Evolutionary conservation across 2,888 invertebrate genomes (phyloP).

Genomic region (Morpho achilles): DNA sequence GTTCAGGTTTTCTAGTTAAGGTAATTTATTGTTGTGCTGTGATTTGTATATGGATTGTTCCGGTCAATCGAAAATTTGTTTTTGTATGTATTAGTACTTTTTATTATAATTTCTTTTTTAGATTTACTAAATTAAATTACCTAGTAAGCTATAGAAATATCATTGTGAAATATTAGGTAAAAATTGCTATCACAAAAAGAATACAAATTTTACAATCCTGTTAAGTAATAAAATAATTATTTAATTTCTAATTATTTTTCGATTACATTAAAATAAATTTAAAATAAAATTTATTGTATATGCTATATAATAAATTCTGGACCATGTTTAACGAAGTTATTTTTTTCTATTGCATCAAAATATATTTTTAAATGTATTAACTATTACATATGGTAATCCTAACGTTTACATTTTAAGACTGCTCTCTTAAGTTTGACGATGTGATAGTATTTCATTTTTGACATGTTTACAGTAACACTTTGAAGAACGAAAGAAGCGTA

Average conservation of each 20-base stretch:
- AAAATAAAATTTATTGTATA: too few species aligned
- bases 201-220: too few species aligned
- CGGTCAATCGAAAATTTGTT: slow-evolving; percentile 3
- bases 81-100: slow-evolving; percentile 6
- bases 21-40: slow-evolving; percentile 17
- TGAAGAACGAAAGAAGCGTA: slow-evolving; percentile 1
- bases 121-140: too few species aligned
- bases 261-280: too few species aligned
- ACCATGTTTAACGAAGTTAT: background rate
- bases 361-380: background rate
- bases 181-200: too few species aligned
- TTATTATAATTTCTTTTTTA: background rate
- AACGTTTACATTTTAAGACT: background rate
- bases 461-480: slow-evolving; percentile 6
- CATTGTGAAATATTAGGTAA: too few species aligned
- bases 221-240: too few species aligned
- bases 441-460: slow-evolving; percentile 8
- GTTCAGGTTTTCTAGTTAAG: slow-evolving; percentile 23
- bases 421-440: slow-evolving; percentile 1
- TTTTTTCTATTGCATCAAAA: background rate
- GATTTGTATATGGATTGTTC: slow-evolving; percentile 10
- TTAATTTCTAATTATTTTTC: too few species aligned
- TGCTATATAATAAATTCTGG: too few species aligned
- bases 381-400: background rate
- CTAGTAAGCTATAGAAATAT: too few species aligned